Conservation (phyloP, 2,888 invertebrate genomes). For the Creontiades dilutus region DNA sequence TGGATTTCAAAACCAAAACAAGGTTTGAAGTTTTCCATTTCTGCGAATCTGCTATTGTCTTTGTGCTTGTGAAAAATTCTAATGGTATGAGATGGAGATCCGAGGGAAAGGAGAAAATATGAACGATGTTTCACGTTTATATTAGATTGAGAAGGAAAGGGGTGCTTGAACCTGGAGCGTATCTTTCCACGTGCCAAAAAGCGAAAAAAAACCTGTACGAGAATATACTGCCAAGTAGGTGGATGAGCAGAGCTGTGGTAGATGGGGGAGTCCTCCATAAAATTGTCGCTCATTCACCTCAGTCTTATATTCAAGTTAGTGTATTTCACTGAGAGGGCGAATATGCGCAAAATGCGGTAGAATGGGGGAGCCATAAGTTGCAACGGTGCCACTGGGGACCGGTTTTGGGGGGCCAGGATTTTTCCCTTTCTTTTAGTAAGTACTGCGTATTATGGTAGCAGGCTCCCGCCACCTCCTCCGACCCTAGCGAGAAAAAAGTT, state of each 20-base stretch:
- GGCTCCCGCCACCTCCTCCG: not conserved
- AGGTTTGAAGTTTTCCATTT: too few relatives aligned
- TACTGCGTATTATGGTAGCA: not conserved
- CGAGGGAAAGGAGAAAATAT: not conserved
- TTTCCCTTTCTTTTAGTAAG: not conserved
- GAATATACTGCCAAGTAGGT: not conserved
- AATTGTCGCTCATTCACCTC: not conserved
- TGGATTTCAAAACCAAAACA: too few relatives aligned
- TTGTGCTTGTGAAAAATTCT: too few relatives aligned
- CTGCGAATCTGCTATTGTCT: too few relatives aligned
- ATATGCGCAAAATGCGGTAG: not conserved
- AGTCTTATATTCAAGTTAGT: not conserved
- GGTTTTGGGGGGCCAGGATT: not conserved
- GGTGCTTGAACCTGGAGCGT: not conserved
- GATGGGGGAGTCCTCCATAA: not conserved
- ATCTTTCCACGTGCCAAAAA: not conserved
- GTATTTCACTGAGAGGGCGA: not conserved
- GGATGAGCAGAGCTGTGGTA: not conserved
- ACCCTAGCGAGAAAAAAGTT: not conserved
- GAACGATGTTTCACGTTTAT: not conserved
- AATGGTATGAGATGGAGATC: not conserved
- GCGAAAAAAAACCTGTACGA: not conserved
- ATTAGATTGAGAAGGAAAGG: not conserved
- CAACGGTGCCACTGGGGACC: not conserved
- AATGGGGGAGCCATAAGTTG: not conserved